Evolutionary conservation across 2,888 invertebrate genomes (phyloP), one percentile per base, ranked within the genome.

Genomic region (Cataglyphis altisquamis): DNA sequence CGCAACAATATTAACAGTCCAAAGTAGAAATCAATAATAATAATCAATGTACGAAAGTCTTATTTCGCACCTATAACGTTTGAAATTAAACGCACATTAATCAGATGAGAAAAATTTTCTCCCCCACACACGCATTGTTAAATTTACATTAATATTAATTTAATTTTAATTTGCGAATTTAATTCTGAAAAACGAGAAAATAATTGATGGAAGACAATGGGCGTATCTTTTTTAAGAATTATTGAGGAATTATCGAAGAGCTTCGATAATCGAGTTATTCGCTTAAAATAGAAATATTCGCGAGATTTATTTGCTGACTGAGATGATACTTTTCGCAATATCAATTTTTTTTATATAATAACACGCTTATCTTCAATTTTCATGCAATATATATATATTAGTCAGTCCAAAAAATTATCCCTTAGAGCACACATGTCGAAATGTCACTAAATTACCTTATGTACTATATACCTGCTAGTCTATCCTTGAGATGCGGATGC

Each of bases 401-500:
- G 3, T 18, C 6, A 18, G 8, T 36, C 6, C 5, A 36, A 36
- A 36, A 36, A 0, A 52, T 52, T n/a, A 52, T 52, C 52, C n/a
- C 8, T 52, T 5, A 18, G 45, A 18, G 52, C n/a, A 52, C n/a
- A 48, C 52, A n/a, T n/a, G n/a, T 45, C 45, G 45, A 45, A 15
- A 15, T 48, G n/a, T 52, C 52, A n/a, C 52, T 52, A 52, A 52
- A 52, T 52, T 52, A n/a, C 52, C 52, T 52, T 52, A 52, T 8
- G n/a, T 52, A 52, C 18, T 52, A 52, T 52, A n/a, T 86, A 95
- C 94, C 94, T 86, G 94, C 94, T 21, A 95, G 88, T 83, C 94
- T 91, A 84, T 95, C 94, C 88, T 95, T 95, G 8, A 95, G 92
- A 86, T 95, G 94, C 3, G 94, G 94, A 88, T 95, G 94, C 12